Base-by-base conservation (phyloP, 2,888 invertebrate genomes). In the Andrena bucephala region DNA sequence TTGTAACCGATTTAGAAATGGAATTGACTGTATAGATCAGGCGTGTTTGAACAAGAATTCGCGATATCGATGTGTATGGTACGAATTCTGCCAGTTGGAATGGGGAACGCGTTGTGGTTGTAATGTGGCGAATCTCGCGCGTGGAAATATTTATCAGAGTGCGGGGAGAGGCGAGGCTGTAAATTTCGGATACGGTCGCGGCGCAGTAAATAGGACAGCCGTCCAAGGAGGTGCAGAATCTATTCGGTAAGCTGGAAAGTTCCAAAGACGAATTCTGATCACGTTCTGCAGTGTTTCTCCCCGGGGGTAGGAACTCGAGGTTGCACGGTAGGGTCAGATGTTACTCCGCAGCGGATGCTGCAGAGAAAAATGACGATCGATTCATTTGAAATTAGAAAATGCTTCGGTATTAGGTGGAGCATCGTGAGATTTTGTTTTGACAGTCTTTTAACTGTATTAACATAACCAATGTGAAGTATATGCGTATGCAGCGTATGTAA, bases 111-210 rank as follows among this genome's bases (percentile, higher is more conserved):
- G 27, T 65, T 52, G 42, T 2, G 27, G 8, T 65, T 4, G 36
- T 27, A 27, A 36, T n/a, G n/a, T 13, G n/a, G 7, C 36, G 24
- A 42, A 33, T 62, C 7, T n/a, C 1, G 20, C 16, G 2, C 42
- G 29, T 20, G 62, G 33, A 29, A 63, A 63, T 76, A 10, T 63
- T 54, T 54, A 24, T 63, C 50, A 16, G 52, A 31, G 20, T n/a
- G 13, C 7, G 10, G 13, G 62, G 42, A 16, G 42, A 42, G 16
- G 16, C 13, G 16, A 13, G 42, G 54, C 10, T 36, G 36, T 59
- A 83, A 84, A 86, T 84, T 84, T 75, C 66, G 69, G 78, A 78
- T 72, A 66, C 68, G 36, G 62, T 65, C 36, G 70, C 31, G 20
- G 29, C 29, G 50, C 27, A 68, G 68, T 74, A 67, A 83, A 75